Evolutionary conservation across 2,113 vertebrate genomes (phyloP), one percentile per base, ranked within the genome.

Genomic region (Todiramphus chloris): DNA sequence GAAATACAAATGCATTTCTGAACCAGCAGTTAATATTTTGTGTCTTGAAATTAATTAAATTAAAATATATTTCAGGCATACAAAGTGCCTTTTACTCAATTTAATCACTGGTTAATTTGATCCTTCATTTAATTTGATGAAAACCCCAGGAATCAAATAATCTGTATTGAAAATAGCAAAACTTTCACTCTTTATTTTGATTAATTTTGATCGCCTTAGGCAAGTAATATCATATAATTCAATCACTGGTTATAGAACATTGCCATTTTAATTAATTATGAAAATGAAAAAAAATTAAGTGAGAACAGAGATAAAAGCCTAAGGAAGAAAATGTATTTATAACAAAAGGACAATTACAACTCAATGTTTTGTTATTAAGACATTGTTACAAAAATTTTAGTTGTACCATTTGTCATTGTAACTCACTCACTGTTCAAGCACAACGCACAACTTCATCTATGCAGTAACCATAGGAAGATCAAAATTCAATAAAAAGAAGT

Each of bases 111-210:
- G 79, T 89, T 95, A 96, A 97, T 96, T 97, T 94, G 92, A 96
- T 96, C 85, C 73, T 90, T 90, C 90, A 95, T 96, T 97, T 97
- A 96, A 97, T 97, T 96, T 96, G 96, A 97, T 97, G 92, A 96
- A 96, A 97, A 96, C 77, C 67, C 59, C 56, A 94, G 90, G 94
- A 97, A 97, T 96, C 84, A 96, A 94, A 95, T 96, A 87, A 94
- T 60, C 76, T 94, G 86, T 96, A 96, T 97, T 96, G 97, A 96
- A 97, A 96, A 97, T 94, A 94, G 96, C 55, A 96, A 96, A 97
- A 97, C 82, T 94, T 93, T 95, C 92, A 62, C 77, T 92, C 76
- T 81, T 87, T 96, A 92, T 97, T 97, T 97, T 97, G 92, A 97
- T 97, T 97, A 97, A 96, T 95, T 97, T 97, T 94, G 88, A 97